phyloP scores from a whole-genome alignment of 2,888 invertebrate species.

The Tortrix viridana region DNA sequence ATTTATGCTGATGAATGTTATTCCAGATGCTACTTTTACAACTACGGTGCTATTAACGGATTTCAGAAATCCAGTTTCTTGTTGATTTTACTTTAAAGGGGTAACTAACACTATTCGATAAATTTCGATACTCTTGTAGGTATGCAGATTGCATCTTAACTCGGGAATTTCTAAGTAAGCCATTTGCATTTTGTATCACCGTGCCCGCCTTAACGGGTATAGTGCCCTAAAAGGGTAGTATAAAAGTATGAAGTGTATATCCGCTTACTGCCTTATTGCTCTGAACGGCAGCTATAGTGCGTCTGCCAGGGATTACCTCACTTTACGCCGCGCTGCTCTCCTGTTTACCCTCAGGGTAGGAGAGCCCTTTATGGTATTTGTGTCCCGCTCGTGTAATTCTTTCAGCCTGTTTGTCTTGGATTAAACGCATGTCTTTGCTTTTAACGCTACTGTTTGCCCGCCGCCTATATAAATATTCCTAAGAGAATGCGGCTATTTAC shows the following conservation, averaged over 20 bases:
- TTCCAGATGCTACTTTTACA: constrained; percentile 29
- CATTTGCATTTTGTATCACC: constrained; percentile 69
- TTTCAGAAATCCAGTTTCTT: constrained; percentile 18
- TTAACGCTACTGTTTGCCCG: constrained; percentile 79
- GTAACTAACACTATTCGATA: constrained; percentile 13
- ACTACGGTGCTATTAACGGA: constrained; percentile 33
- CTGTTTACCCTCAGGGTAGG: constrained; percentile 68
- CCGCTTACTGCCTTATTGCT: no score
- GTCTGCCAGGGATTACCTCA: constrained; percentile 72
- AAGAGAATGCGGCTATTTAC: constrained; percentile 71
- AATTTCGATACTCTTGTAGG: constrained; percentile 47
- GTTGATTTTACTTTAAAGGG: constrained; percentile 27
- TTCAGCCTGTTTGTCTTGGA: constrained; percentile 79
- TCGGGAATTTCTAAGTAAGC: constrained; percentile 66
- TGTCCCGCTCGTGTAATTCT: constrained; percentile 76
- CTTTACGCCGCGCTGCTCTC: constrained; percentile 60
- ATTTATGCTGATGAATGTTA: constrained; percentile 32
- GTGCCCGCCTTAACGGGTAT: constrained; percentile 68
- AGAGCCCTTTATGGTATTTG: constrained; percentile 67
- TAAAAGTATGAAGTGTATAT: no score
- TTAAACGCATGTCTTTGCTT: constrained; percentile 81
- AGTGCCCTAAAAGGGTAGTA: constrained; percentile 42
- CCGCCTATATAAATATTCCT: constrained; percentile 76
- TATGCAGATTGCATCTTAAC: constrained; percentile 69
- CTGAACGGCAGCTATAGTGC: constrained; percentile 39